Base-by-base conservation (phyloP, 2,113 vertebrate species). In the Pluvianellus socialis region DNA sequence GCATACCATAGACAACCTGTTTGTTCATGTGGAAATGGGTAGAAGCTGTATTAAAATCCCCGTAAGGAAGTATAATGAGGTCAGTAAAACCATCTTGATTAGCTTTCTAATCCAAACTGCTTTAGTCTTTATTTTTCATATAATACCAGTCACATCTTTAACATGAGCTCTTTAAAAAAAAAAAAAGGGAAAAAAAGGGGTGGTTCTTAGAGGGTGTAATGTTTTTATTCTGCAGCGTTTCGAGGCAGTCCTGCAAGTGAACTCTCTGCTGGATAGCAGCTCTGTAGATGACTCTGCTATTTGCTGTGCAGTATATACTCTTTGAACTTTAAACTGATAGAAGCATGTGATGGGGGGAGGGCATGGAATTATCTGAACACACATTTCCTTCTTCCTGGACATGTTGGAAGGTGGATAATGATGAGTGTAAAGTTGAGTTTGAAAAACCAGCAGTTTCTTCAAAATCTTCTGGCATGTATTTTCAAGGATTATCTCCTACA, bases 21-120 rank as follows among this genome's bases (percentile, higher is more conserved):
- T 98, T 96, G 98, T 99, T 96, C 99, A 99, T 86, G 99, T 99
- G 99, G 99, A 99, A 98, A 98, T 99, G 98, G 99, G 99, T 12
- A 99, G 99, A 97, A 99, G 98, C 95, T 99, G 98, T 95, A 99
- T 99, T 95, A 98, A 99, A 97, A 99, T 99, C 94, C 99, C 99
- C 81, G 98, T 98, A 73, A 98, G 96, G 42, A 99, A 98, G 94
- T 99, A 99, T 71, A 98, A 88, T n/a, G 98, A 99, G 97, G 99
- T 99, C 81, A 98, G 98, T 97, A 38, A 87, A 89, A 62, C 40
- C 30, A 30, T 26, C 9, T 76, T 88, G 22, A 38, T 86, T 61
- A 73, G 26, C 11, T 83, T 26, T 79, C 79, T 87, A 59, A 38
- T 71, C 42, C 70, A 42, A 73, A 27, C 70, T 90, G 59, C 49